Percentiles rank a stretch among this genome's conserved stretches.
Conservation (phyloP, 2,888 invertebrate genomes). For the Siphlonurus alternatus region DNA sequence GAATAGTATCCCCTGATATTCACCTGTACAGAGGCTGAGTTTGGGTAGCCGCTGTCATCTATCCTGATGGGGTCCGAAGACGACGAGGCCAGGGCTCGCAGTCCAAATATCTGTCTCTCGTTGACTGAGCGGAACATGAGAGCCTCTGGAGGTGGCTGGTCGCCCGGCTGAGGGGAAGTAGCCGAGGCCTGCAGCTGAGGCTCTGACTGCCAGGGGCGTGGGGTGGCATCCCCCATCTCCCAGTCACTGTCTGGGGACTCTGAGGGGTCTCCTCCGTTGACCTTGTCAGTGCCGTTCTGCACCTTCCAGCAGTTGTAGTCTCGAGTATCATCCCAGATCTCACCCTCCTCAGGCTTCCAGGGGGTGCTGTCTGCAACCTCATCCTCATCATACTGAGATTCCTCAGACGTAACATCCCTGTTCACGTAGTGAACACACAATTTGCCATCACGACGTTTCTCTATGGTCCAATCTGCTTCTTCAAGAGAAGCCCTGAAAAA, state of each 20-base stretch:
- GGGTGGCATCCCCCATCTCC: neutral
- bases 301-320: too few species aligned
- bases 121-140: constrained; percentile 1
- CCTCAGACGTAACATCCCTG: too few species aligned
- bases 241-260: neutral
- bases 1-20: too few species aligned
- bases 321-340: too few species aligned
- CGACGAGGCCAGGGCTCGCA: neutral
- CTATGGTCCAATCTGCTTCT: neutral
- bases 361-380: neutral
- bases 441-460: too few species aligned
- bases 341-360: too few species aligned
- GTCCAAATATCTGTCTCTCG: neutral
- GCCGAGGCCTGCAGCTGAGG: neutral
- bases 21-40: constrained; percentile 8
- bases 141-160: neutral
- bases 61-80: neutral
- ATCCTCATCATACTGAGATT: neutral
- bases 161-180: neutral
- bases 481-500: neutral
- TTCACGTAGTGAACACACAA: too few species aligned
- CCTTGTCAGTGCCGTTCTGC: too few species aligned
- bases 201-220: constrained; percentile 1
- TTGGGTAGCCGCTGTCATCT: constrained; percentile 8
- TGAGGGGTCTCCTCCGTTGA: too few species aligned